Conservation (phyloP, 2,113 vertebrate genomes). For the Penelope pileata region DNA sequence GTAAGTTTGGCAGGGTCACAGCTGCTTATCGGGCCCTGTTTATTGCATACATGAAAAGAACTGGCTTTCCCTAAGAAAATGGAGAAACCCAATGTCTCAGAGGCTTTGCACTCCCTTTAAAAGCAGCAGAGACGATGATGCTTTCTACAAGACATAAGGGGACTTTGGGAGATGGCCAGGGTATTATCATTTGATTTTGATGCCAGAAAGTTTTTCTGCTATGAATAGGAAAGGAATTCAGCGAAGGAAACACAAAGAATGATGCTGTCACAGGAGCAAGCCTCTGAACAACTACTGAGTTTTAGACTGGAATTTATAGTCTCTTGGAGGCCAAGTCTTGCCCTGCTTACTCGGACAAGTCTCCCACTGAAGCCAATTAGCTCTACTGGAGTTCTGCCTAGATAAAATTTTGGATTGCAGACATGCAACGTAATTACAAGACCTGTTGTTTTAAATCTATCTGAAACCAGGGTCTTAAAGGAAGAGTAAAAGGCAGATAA, state of each 20-base stretch:
- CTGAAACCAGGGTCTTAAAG: neutral
- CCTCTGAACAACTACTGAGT: conserved; percentile 42
- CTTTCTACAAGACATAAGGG: neutral
- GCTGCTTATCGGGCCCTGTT: neutral
- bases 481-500: neutral
- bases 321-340: neutral
- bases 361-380: conserved; percentile 61
- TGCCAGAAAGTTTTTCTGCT: conserved; percentile 42
- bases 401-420: conserved; percentile 1
- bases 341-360: conserved; percentile 8
- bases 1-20: conserved; percentile 10
- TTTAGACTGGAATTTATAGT: conserved; percentile 45
- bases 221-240: conserved; percentile 6
- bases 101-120: neutral
- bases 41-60: neutral
- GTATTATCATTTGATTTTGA: conserved; percentile 6
- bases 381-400: conserved; percentile 22
- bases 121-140: neutral
- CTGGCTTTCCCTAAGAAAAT: neutral
- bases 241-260: neutral
- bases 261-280: conserved; percentile 22
- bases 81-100: neutral
- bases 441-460: neutral
- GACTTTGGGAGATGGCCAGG: conserved; percentile 9
- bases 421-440: neutral